A percentile compares a stretch with the other conserved stretches of the same genome.
Conservation (phyloP, 2,113 vertebrate species). For the Orthonyx spaldingii region DNA sequence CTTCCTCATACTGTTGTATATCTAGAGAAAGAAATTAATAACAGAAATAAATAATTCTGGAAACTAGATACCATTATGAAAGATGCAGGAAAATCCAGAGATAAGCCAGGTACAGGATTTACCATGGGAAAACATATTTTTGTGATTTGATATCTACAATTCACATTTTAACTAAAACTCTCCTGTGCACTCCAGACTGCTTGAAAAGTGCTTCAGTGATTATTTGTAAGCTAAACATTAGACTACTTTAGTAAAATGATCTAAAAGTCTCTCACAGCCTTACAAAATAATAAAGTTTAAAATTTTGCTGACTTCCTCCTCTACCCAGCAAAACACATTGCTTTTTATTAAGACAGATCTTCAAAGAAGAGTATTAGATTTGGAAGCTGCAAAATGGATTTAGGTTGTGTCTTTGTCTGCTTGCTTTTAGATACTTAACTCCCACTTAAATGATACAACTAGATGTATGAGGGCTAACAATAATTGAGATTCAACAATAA, state of each 20-base stretch:
- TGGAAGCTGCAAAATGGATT: not conserved
- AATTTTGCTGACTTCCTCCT: not conserved
- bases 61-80: not conserved
- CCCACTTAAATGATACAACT: not conserved
- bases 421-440: not conserved
- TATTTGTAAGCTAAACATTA: not conserved
- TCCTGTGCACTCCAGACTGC: not conserved
- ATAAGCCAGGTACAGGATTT: not conserved
- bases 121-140: not conserved
- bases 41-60: not conserved
- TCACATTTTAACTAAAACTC: not conserved
- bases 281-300: not conserved
- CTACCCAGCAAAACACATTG: not conserved
- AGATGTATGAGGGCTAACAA: not conserved
- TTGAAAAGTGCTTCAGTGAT: not conserved
- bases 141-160: not conserved
- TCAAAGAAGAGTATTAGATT: not conserved
- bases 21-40: not conserved
- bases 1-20: not conserved
- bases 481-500: not conserved
- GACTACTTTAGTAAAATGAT: not conserved
- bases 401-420: not conserved
- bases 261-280: not conserved
- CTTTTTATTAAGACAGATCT: not conserved
- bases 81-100: not conserved